Evolutionary conservation across 1,140 invertebrate genomes (phyloP), one percentile per base, ranked within the genome.

Genomic region (Drosophila ironensis): DNA sequence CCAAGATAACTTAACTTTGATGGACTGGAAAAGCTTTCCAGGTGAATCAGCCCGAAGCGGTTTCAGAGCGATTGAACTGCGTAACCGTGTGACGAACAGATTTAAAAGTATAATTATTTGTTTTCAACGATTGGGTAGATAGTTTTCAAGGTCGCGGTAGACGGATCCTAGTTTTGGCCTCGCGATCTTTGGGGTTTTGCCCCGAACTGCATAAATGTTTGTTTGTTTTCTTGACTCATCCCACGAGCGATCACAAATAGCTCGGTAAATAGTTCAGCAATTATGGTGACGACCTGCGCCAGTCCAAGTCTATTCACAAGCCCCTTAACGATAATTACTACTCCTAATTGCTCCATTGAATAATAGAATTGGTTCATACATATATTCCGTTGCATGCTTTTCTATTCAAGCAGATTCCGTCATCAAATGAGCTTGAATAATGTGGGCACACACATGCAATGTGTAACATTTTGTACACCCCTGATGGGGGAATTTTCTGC

Each of bases 31-130:
- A 69, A 57, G 37, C 51, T 61, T 73, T 38, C 9, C n/a, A 30
- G 6, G 9, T 78, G 54, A 86, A 35, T 86, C 64, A 73, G 40
- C 47, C 20, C 35, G 28, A 50, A 41, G 30, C 28, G 17, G 17
- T 46, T 41, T 61, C 45, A 24, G 60, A 45, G n/a, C n/a, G n/a
- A n/a, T n/a, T 44, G 48, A 57, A 8, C 12, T 38, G 6, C 27
- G 11, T 40, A 40, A 25, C 35, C 16, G 11, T 42, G n/a, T n/a
- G 20, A 14, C 4, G 6, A 4, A 2, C 37, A 41, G 14, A 60
- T 19, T 50, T 30, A 1, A 11, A 17, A 12, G 16, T 16, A 17
- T 24, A 17, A 3, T 22, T 14, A 7, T 42, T 30, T 19, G 8
- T 9, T 6, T 54, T 6, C n/a, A n/a, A n/a, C n/a, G n/a, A n/a